Evolutionary conservation across 2,888 invertebrate species (phyloP).

Genomic region (Macaria liturata): DNA sequence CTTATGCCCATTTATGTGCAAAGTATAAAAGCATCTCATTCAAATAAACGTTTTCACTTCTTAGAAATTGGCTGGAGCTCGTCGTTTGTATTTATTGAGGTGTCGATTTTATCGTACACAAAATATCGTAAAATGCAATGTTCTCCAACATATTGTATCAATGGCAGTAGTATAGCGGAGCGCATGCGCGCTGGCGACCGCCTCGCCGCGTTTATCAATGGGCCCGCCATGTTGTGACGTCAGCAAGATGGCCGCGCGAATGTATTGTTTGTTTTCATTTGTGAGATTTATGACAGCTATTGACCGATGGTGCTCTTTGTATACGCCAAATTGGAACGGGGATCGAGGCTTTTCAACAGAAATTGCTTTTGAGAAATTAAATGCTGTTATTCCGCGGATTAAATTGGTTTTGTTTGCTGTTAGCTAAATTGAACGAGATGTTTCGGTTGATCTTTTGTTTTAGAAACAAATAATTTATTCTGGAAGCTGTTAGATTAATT

Average conservation of each 20-base stretch:
- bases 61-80: too few relatives aligned
- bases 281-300: slow-evolving; percentile 49
- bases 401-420: slow-evolving; percentile 18
- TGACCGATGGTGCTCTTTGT: slow-evolving; percentile 34
- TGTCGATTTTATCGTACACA: slow-evolving; percentile 30
- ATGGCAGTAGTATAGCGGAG: slow-evolving; percentile 62
- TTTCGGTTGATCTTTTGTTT: slow-evolving; percentile 21
- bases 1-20: too few relatives aligned
- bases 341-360: slow-evolving; percentile 20
- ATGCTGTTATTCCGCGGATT: slow-evolving; percentile 18
- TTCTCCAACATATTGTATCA: slow-evolving; percentile 60
- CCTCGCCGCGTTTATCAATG: slow-evolving; percentile 72
- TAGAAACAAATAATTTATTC: slow-evolving; percentile 13
- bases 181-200: slow-evolving; percentile 54
- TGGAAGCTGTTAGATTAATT: slow-evolving; percentile 4
- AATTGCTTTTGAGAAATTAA: slow-evolving; percentile 25
- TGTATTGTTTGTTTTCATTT: slow-evolving; percentile 69
- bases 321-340: slow-evolving; percentile 24
- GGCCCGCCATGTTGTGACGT: slow-evolving; percentile 76
- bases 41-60: too few relatives aligned
- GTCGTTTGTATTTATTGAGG: slow-evolving; percentile 9
- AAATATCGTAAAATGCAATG: slow-evolving; percentile 44
- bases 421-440: slow-evolving; percentile 21
- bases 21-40: too few relatives aligned
- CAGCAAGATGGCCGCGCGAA: slow-evolving; percentile 59